A percentile compares a stretch with the other conserved stretches of the same genome.
phyloP scores from a whole-genome alignment of 1,140 invertebrate genomes.

The Plectrocnemia conspersa region DNA sequence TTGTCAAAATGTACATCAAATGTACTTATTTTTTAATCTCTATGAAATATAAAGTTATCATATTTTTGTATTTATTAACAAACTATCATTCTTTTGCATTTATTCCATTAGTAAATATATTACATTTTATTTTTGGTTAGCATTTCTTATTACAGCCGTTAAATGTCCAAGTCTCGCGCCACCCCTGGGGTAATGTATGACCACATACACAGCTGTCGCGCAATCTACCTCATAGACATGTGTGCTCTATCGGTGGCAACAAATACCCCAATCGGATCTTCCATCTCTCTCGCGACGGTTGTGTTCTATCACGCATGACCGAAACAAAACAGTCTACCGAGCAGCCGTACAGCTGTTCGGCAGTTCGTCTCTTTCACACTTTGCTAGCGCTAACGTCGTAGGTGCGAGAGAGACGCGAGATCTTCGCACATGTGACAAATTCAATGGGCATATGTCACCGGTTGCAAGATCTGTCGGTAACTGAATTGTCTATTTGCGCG shows the following conservation, averaged over 20 bases:
- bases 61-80: neutral
- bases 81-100: neutral
- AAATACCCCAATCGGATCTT: neutral
- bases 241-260: conserved; percentile 15
- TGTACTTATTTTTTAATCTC: too few species aligned
- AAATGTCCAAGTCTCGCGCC: too few species aligned
- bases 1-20: too few species aligned
- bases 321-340: too few species aligned
- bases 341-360: conserved; percentile 4
- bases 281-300: too few species aligned
- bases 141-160: neutral
- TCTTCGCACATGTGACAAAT: conserved; percentile 9
- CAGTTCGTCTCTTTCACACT: neutral
- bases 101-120: neutral
- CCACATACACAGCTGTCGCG: conserved; percentile 30
- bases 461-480: neutral
- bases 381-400: neutral
- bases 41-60: too few species aligned
- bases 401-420: neutral
- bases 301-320: too few species aligned
- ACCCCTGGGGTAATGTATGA: conserved; percentile 14
- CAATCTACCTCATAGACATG: conserved; percentile 28
- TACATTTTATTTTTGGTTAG: neutral
- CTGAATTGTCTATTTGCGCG: conserved; percentile 5
- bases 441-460: conserved; percentile 9